Percentiles rank a stretch among this genome's conserved stretches.
Evolutionary conservation across 2,797 vertebrate genomes (phyloP).

Genomic region (Halcyon chelicuti): DNA sequence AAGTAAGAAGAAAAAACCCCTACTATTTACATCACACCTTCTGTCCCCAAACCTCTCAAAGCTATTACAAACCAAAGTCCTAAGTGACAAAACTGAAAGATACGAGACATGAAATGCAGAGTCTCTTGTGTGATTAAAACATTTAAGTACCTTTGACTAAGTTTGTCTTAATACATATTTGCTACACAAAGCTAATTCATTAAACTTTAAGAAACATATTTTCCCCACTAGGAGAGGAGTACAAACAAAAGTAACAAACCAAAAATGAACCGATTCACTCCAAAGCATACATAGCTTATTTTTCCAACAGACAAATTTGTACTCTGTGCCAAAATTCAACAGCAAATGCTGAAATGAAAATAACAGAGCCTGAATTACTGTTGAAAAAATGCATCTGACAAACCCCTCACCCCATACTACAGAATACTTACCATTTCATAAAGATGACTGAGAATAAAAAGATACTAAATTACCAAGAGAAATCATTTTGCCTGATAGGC

Average conservation of each 20-base stretch:
- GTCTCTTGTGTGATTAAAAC: background rate
- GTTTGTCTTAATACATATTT: background rate
- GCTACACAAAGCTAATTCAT: background rate
- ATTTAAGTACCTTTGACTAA: background rate
- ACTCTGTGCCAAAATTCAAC: background rate
- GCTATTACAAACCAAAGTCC: background rate
- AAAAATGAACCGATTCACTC: background rate
- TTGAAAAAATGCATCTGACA: background rate
- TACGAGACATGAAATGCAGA: background rate
- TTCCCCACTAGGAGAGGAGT: background rate
- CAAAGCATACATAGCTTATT: background rate
- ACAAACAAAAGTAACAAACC: background rate
- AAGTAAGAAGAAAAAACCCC: accelerated
- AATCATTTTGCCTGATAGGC: background rate
- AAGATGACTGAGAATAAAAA: background rate
- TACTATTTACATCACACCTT: background rate
- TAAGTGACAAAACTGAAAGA: background rate
- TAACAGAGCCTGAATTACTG: background rate
- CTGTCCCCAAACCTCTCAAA: background rate
- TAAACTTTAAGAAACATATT: background rate
- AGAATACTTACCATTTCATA: background rate
- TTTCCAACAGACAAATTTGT: background rate
- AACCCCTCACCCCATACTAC: background rate
- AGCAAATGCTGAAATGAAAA: background rate
- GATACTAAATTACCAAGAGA: background rate